Evolutionary conservation across 2,113 vertebrate species (phyloP).

Genomic region (Propithecus coquereli): DNA sequence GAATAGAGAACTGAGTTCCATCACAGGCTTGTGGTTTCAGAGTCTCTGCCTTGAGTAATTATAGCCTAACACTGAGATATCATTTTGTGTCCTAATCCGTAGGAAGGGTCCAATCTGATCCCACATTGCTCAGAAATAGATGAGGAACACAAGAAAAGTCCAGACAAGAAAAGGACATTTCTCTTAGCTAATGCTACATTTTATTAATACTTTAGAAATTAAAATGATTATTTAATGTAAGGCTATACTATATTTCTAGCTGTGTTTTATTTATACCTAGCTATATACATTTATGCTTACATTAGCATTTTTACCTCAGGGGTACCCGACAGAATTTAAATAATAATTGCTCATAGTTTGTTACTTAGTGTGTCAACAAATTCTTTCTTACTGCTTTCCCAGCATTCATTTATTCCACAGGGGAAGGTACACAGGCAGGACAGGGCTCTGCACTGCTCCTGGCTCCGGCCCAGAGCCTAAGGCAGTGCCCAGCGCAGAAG

Average conservation of each 20-base stretch:
- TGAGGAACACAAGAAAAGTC: background rate
- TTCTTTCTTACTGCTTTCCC: background rate
- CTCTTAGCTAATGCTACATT: background rate
- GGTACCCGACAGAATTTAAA: background rate
- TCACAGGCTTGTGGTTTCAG: background rate
- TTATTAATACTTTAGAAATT: background rate
- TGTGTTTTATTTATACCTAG: background rate
- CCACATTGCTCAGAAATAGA: rapidly evolving
- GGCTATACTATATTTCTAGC: background rate
- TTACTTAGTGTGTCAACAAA: background rate
- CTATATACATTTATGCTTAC: background rate
- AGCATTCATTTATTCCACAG: background rate
- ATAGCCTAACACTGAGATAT: background rate
- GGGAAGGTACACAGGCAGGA: background rate
- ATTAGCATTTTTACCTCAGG: background rate
- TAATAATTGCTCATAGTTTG: background rate
- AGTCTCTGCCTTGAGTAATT: background rate
- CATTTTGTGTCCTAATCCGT: background rate
- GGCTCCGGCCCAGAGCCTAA: background rate
- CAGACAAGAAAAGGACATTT: background rate
- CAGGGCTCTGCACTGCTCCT: background rate
- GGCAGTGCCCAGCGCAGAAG: background rate
- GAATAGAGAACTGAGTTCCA: background rate
- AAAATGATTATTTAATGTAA: background rate
- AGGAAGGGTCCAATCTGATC: background rate